Evolutionary conservation across 64 coral and sea anemone genomes (phyloP).

Genomic region (Astreopora myriophthalma): DNA sequence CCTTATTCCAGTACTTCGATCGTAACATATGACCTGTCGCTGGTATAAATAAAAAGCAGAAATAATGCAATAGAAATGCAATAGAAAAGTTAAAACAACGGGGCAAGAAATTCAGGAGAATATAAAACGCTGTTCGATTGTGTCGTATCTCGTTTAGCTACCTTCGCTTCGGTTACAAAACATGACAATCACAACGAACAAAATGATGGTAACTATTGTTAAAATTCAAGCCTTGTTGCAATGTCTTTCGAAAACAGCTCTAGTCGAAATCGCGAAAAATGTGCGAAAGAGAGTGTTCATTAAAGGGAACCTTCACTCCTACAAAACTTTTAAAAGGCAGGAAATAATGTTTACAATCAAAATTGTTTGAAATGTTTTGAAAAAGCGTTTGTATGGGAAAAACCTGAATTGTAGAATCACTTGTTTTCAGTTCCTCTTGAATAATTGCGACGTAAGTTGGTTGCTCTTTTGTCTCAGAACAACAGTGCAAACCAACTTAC

Average conservation of each 20-base stretch:
- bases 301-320: no score
- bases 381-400: no score
- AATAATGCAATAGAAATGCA: neutral
- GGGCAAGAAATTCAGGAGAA: neutral
- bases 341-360: no score
- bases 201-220: neutral
- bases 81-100: neutral
- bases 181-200: neutral
- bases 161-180: neutral
- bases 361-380: no score
- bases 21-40: neutral
- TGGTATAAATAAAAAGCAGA: constrained; percentile 20
- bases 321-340: no score
- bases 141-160: neutral
- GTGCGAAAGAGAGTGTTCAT: neutral
- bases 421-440: no score
- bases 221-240: neutral
- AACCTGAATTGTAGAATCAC: no score
- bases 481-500: no score
- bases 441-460: no score
- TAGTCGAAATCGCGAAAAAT: neutral
- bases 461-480: no score
- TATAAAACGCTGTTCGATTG: neutral
- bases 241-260: neutral
- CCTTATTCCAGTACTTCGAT: neutral